These are phyloP conservation scores for Exocentrus adspersus DNA, from an alignment of 2,888 invertebrate species.

Conservation along the genomic window DNA sequence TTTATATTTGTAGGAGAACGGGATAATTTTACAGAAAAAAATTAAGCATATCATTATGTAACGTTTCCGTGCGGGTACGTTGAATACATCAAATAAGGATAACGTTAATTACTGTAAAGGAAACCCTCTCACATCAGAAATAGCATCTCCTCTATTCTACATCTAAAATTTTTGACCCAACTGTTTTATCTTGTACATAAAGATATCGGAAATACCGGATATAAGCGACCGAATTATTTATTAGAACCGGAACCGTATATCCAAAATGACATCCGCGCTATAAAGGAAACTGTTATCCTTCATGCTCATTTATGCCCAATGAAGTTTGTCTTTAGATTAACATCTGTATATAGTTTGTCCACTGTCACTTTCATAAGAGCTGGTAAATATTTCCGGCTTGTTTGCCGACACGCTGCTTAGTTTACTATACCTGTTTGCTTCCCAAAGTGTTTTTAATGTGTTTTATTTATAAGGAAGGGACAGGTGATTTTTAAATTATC, in stretches of 20 bases:
- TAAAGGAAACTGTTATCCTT: slow-evolving; percentile 1
- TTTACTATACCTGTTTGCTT: too few species aligned
- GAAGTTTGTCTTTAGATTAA: background rate
- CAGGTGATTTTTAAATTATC: too few species aligned
- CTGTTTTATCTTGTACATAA: background rate
- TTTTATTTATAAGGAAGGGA: too few species aligned
- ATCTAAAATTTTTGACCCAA: too few species aligned
- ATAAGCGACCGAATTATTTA: background rate
- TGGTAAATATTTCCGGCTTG: background rate
- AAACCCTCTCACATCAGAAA: too few species aligned
- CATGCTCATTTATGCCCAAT: background rate
- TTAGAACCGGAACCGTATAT: background rate
- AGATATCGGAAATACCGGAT: background rate
- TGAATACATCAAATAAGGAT: too few species aligned
- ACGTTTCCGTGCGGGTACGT: too few species aligned
- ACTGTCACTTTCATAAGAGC: background rate
- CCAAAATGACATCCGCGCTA: background rate
- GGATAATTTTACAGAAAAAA: too few species aligned
- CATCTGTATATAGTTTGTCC: background rate
- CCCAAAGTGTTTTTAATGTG: too few species aligned
- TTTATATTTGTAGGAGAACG: background rate
- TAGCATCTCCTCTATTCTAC: too few species aligned
- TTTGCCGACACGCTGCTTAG: background rate
- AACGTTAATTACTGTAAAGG: too few species aligned
- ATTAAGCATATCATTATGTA: too few species aligned